phyloP scores from a whole-genome alignment of 1,140 invertebrate species.

The Drosophila auraria region DNA sequence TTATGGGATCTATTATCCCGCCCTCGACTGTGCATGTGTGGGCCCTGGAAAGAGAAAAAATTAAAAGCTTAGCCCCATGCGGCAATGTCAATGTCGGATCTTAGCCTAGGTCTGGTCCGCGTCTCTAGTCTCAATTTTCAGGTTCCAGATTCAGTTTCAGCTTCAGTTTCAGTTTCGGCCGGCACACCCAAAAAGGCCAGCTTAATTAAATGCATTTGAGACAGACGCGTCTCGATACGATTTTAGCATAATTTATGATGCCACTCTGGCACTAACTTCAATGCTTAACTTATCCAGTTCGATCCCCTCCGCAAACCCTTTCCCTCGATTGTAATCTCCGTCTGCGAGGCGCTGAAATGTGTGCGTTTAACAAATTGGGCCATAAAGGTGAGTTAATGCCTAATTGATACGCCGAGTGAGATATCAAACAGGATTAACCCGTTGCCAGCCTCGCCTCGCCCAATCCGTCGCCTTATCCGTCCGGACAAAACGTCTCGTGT shows the following conservation, averaged over 20 bases:
- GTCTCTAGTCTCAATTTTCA: constrained; percentile 20
- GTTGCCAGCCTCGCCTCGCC: constrained; percentile 33
- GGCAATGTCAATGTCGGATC: constrained; percentile 58
- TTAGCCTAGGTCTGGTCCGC: constrained; percentile 28
- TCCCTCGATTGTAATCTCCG: constrained; percentile 2
- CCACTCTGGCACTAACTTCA: constrained; percentile 42
- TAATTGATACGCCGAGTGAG: constrained; percentile 51
- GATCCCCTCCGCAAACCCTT: constrained; percentile 10
- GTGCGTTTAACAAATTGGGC: constrained; percentile 76
- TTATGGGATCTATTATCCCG: not conserved
- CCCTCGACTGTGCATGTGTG: constrained; percentile 21
- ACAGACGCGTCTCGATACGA: constrained; percentile 37
- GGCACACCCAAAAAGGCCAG: constrained; percentile 69
- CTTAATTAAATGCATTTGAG: constrained; percentile 73
- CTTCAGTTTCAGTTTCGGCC: constrained; percentile 16
- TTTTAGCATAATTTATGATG: constrained; percentile 79
- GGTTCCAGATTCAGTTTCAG: constrained; percentile 30
- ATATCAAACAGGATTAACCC: constrained; percentile 67
- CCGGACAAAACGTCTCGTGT: constrained; percentile 48
- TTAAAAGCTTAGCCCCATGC: constrained; percentile 53
- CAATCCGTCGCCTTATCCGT: constrained; percentile 18
- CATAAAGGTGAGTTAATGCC: constrained; percentile 71
- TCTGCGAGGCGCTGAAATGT: constrained; percentile 62
- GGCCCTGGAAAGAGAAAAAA: constrained; percentile 39
- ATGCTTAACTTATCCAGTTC: constrained; percentile 56